Percentiles rank a stretch among this genome's conserved stretches.
Conservation (phyloP, 2,797 vertebrate genomes). For the Nyctalus aviator region DNA sequence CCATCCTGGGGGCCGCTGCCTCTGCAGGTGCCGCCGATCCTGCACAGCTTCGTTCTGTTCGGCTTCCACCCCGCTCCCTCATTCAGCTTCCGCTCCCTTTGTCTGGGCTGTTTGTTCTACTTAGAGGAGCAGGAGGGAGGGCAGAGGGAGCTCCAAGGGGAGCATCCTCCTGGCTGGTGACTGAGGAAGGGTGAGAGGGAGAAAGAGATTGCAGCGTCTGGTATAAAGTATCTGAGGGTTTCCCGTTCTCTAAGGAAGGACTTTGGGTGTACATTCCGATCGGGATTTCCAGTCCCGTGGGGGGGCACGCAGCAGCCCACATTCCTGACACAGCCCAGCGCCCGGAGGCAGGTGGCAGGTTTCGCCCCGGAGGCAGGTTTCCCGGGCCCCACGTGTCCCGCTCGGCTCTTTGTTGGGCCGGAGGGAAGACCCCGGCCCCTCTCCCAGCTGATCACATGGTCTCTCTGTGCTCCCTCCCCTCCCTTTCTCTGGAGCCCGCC, state of each 20-base stretch:
- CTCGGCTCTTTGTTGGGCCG: background rate
- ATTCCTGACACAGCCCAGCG: constrained; percentile 60
- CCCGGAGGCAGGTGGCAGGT: background rate
- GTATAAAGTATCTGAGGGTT: background rate
- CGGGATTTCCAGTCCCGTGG: constrained; percentile 76
- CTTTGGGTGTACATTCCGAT: constrained; percentile 75
- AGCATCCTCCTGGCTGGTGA: background rate
- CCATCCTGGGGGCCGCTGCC: background rate
- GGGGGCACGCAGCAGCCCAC: constrained; percentile 54
- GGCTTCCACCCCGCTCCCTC: background rate
- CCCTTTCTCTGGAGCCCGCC: constrained; percentile 22
- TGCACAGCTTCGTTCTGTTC: constrained; percentile 23
- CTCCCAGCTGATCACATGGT: background rate
- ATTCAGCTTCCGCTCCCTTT: constrained; percentile 40
- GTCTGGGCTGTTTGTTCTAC: constrained; percentile 43
- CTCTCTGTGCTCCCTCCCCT: background rate
- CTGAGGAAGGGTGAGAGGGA: background rate
- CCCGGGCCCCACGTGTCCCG: background rate
- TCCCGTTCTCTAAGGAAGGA: constrained; percentile 50
- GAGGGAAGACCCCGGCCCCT: constrained; percentile 38
- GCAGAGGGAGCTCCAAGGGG: constrained; percentile 16
- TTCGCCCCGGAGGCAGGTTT: background rate
- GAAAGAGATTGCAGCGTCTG: background rate
- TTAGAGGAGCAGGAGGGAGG: background rate
- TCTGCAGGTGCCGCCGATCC: background rate